Conservation (phyloP, 2,113 vertebrate species). For the Etia nguti region DNA sequence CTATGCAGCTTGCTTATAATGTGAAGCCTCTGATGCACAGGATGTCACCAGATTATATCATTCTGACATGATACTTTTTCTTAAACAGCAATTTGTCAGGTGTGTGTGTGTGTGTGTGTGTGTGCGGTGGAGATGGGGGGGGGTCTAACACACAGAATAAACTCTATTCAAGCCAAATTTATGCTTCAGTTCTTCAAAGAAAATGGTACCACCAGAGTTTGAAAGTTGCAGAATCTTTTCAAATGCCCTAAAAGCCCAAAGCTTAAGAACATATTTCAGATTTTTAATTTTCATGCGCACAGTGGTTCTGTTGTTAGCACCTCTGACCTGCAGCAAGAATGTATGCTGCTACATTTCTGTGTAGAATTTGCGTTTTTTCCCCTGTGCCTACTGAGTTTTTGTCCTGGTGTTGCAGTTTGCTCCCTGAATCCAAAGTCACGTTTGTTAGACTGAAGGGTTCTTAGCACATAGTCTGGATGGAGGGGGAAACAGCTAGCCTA, state of each 20-base stretch:
- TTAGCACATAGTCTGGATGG: neutral
- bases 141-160: neutral
- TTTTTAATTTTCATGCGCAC: neutral
- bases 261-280: neutral
- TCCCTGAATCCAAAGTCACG: neutral
- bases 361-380: neutral
- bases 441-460: neutral
- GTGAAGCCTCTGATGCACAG: neutral
- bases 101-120: neutral
- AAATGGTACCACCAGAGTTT: neutral
- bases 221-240: neutral
- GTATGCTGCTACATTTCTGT: neutral
- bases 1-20: neutral
- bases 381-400: neutral
- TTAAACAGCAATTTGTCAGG: neutral
- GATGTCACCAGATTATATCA: neutral
- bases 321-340: neutral
- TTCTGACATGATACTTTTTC: neutral
- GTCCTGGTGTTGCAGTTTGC: neutral
- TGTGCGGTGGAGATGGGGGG: neutral
- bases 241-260: neutral
- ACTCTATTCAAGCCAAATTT: neutral
- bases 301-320: neutral
- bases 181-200: neutral
- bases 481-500: neutral